These are phyloP conservation scores for Pegoplata infirma DNA, from an alignment of 2,888 invertebrate species.

Conservation along the genomic window DNA sequence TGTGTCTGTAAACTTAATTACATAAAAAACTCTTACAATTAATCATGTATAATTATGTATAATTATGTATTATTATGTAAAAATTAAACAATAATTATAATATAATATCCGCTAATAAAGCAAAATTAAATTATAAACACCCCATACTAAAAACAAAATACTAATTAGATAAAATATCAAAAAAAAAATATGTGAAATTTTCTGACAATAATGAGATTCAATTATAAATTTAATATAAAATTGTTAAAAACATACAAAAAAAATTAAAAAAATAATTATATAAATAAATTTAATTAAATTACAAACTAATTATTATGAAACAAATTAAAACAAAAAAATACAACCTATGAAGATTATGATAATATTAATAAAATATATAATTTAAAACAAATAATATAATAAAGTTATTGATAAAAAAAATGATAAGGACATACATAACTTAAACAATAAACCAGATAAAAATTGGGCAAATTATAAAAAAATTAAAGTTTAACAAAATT, in stretches of 20 bases:
- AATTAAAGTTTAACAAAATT: not conserved
- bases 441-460: not conserved
- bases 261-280: conserved; percentile 22
- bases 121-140: conserved; percentile 7
- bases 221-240: conserved; percentile 69
- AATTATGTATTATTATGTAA: too few species aligned
- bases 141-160: conserved; percentile 24
- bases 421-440: not conserved
- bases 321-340: not conserved
- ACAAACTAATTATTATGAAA: conserved; percentile 14
- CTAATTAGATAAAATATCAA: conserved; percentile 32
- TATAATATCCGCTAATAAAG: not conserved
- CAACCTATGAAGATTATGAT: not conserved
- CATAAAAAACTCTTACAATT: not conserved
- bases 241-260: conserved; percentile 34
- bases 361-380: not conserved
- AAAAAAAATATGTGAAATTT: conserved; percentile 71
- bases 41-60: conserved; percentile 21
- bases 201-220: conserved; percentile 77
- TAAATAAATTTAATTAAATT: conserved; percentile 14
- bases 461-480: not conserved
- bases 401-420: not conserved
- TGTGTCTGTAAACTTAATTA: not conserved
- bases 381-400: not conserved
- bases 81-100: not conserved